A percentile compares a stretch with the other conserved stretches of the same genome.
Conservation (phyloP, 2,113 vertebrate species). For the Xerus inauris region DNA sequence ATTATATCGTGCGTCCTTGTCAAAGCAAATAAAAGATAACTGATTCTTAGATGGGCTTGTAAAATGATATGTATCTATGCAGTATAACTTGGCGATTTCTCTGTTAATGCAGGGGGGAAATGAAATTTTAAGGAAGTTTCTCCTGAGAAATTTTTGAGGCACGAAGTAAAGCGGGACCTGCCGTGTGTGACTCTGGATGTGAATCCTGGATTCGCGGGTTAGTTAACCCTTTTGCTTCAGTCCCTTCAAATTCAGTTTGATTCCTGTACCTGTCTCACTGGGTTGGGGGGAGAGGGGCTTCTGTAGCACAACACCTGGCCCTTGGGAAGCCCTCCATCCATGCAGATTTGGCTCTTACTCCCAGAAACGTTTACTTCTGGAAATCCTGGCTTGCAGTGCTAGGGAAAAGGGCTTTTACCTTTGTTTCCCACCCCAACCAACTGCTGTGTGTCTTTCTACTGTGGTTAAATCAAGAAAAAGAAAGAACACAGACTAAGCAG, state of each 20-base stretch:
- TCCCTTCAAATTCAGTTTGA: neutral
- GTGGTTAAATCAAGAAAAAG: neutral
- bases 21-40: neutral
- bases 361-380: neutral
- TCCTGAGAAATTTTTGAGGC: neutral
- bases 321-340: neutral
- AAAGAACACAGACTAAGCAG: neutral
- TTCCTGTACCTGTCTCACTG: accelerated
- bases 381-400: neutral
- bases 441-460: neutral
- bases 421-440: neutral
- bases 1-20: neutral
- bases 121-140: neutral
- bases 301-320: neutral
- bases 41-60: neutral
- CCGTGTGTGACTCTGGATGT: neutral
- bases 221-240: neutral
- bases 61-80: neutral
- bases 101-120: neutral
- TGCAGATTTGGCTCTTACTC: neutral
- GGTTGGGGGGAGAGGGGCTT: neutral
- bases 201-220: neutral
- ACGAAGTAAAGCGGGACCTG: neutral
- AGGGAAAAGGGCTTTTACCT: neutral
- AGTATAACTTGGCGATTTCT: neutral